phyloP scores from a whole-genome alignment of 2,888 invertebrate species.

The Dryobota labecula region DNA sequence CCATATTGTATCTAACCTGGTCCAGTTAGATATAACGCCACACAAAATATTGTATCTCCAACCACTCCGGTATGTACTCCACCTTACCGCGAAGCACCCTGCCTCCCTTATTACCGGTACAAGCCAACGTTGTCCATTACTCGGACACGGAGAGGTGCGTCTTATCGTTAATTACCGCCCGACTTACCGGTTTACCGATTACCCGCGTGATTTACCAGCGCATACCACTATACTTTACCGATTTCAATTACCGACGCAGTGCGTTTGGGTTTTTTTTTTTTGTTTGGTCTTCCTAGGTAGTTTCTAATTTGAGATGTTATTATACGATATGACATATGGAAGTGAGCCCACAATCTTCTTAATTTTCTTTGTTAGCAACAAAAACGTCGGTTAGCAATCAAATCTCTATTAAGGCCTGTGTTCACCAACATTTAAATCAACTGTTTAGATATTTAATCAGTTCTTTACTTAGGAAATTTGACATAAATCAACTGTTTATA shows the following conservation, averaged over 20 bases:
- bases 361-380: conserved; percentile 3
- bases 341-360: neutral
- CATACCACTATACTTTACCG: conserved; percentile 62
- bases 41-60: neutral
- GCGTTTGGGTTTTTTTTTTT: conserved; percentile 35
- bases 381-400: neutral
- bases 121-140: conserved; percentile 77
- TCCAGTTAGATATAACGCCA: neutral
- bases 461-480: too few relatives aligned
- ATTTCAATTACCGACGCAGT: conserved; percentile 63
- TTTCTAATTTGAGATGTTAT: conserved; percentile 23
- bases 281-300: conserved; percentile 8
- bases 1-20: neutral
- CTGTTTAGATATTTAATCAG: too few relatives aligned
- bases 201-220: conserved; percentile 81
- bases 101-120: conserved; percentile 70
- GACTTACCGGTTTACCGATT: conserved; percentile 80
- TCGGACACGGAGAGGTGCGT: conserved; percentile 79
- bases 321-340: conserved; percentile 19
- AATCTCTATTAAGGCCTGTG: neutral
- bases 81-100: conserved; percentile 53
- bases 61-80: neutral
- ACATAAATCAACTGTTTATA: too few relatives aligned
- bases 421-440: too few relatives aligned
- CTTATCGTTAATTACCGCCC: conserved; percentile 86